These are phyloP conservation scores for Drosophila kikkawai DNA, from an alignment of 1,140 invertebrate genomes.

Conservation along the genomic window DNA sequence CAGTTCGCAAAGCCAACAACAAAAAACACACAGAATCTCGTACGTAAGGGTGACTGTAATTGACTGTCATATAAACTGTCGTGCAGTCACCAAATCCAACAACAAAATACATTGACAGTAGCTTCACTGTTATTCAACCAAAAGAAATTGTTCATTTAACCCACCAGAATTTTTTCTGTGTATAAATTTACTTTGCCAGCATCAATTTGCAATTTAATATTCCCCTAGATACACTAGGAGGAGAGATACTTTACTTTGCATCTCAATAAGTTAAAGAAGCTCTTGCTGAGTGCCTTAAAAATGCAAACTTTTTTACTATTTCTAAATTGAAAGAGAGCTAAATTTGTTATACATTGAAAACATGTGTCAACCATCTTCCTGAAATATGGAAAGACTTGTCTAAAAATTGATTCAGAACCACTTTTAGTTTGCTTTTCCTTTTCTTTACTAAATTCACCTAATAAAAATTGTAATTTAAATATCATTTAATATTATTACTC, in stretches of 20 bases:
- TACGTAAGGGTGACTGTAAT: too few species aligned
- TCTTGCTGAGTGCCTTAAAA: not conserved
- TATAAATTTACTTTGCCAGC: conserved; percentile 8
- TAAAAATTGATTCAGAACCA: not conserved
- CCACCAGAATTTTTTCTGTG: too few species aligned
- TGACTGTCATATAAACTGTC: too few species aligned
- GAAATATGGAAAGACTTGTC: not conserved
- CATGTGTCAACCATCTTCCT: not conserved
- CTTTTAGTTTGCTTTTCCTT: too few species aligned
- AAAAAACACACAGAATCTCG: too few species aligned
- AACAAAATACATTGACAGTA: too few species aligned
- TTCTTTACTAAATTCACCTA: not conserved
- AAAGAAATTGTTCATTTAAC: too few species aligned
- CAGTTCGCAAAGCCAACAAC: too few species aligned
- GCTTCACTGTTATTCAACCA: too few species aligned
- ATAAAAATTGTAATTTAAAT: not conserved
- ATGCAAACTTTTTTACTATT: not conserved
- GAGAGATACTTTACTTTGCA: conserved; percentile 7
- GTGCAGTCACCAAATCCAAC: too few species aligned
- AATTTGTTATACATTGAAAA: not conserved
- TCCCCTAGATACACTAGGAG: not conserved
- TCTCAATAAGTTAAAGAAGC: not conserved
- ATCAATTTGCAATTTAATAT: conserved; percentile 28
- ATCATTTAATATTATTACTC: not conserved
- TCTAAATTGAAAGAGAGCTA: not conserved